These are phyloP conservation scores for Drosophila prosaltans DNA, from an alignment of 1,140 invertebrate genomes.

Conservation along the genomic window DNA sequence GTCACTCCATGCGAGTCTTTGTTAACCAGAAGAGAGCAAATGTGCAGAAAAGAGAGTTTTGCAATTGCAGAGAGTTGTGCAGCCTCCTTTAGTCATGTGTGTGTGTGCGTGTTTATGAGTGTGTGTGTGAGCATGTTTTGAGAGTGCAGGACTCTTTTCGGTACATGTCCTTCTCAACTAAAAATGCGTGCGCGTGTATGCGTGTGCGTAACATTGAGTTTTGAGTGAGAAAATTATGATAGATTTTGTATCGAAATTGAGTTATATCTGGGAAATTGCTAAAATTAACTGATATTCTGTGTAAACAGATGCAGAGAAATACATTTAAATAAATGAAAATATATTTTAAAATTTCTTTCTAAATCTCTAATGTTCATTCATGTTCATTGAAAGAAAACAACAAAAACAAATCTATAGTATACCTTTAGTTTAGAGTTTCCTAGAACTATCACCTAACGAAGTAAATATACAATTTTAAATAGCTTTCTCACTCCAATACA, in stretches of 20 bases:
- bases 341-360: too few species aligned
- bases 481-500: too few species aligned
- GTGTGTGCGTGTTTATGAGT: conserved; percentile 13
- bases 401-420: too few species aligned
- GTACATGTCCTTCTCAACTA: conserved; percentile 54
- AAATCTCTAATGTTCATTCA: too few species aligned
- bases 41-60: conserved; percentile 12
- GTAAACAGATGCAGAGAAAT: too few species aligned
- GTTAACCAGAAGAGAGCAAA: conserved; percentile 25
- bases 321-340: too few species aligned
- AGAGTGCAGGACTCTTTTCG: conserved; percentile 44
- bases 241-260: neutral
- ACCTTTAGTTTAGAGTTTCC: too few species aligned
- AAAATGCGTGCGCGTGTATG: conserved; percentile 30
- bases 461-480: too few species aligned
- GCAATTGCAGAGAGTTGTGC: conserved; percentile 63
- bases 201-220: conserved; percentile 7
- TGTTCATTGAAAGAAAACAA: too few species aligned
- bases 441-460: too few species aligned
- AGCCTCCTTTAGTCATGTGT: conserved; percentile 41
- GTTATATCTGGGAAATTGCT: too few species aligned
- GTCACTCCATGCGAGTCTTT: conserved; percentile 25
- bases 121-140: conserved; percentile 2
- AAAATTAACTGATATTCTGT: too few species aligned
- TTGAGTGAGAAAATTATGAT: neutral